Evolutionary conservation across 2,888 invertebrate genomes (phyloP).

Genomic region (Schizaphis graminum): DNA sequence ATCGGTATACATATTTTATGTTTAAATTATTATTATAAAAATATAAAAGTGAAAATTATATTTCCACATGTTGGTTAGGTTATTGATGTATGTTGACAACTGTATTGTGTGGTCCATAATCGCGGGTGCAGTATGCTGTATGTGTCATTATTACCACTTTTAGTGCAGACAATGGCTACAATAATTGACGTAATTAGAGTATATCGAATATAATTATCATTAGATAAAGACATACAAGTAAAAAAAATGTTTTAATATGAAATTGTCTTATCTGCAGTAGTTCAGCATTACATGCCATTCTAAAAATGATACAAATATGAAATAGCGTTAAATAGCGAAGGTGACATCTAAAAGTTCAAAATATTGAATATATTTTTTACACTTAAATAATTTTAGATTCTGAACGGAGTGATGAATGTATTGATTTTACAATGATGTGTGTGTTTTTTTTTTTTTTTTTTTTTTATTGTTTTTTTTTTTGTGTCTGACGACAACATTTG

Average conservation of each 20-base stretch:
- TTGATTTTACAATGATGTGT: no score
- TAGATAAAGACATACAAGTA: neutral
- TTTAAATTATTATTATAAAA: neutral
- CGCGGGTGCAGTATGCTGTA: neutral
- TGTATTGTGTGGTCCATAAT: neutral
- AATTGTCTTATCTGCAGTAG: neutral
- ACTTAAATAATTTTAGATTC: neutral
- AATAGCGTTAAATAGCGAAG: neutral
- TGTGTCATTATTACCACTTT: neutral
- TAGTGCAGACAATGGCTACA: neutral
- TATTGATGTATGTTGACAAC: neutral
- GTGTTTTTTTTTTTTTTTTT: no score
- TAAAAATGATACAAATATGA: neutral
- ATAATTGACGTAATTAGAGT: conserved; percentile 5
- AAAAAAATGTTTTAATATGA: neutral
- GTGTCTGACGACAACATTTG: no score
- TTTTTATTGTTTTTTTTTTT: no score
- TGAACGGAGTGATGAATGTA: no score
- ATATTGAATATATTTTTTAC: neutral
- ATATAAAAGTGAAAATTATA: conserved; percentile 6
- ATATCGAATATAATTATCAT: neutral
- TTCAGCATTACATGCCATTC: neutral
- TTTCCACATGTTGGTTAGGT: neutral
- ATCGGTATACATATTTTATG: neutral
- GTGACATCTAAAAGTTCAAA: neutral